Conservation (phyloP, 2,888 invertebrate species). For the Hemicrepidius hirtus region DNA sequence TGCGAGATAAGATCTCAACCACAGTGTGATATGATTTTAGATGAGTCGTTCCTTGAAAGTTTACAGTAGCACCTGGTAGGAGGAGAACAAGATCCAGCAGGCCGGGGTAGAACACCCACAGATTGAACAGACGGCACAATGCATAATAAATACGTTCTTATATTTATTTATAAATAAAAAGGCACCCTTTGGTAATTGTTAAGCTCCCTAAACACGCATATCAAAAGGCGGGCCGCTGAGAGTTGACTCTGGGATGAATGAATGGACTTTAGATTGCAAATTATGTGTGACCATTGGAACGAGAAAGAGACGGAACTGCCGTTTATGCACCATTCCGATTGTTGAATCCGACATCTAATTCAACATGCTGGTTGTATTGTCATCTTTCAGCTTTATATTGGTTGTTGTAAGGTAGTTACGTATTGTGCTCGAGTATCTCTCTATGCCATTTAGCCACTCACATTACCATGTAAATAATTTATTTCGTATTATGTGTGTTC, state of each 20-base stretch:
- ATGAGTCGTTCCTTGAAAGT: background rate
- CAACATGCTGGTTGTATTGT: constrained; percentile 53
- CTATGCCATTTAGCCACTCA: constrained; percentile 40
- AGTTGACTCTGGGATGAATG: constrained; percentile 50
- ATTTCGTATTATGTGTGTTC: constrained; percentile 37
- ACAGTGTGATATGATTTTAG: too few relatives aligned
- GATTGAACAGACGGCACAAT: constrained; percentile 48
- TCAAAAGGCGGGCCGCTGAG: constrained; percentile 53
- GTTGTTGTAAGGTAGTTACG: constrained; percentile 55
- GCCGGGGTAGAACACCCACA: constrained; percentile 30
- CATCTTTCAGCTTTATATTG: constrained; percentile 54
- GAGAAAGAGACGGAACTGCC: constrained; percentile 51
- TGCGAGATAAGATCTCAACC: too few relatives aligned
- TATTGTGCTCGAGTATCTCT: constrained; percentile 41
- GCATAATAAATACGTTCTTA: constrained; percentile 54
- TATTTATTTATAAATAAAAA: constrained; percentile 56
- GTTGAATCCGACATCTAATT: constrained; percentile 52
- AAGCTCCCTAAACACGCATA: constrained; percentile 58
- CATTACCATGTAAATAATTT: constrained; percentile 50
- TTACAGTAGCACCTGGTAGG: constrained; percentile 11
- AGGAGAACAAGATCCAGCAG: background rate
- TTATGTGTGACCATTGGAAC: constrained; percentile 59
- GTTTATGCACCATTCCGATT: constrained; percentile 52
- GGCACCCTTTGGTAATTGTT: constrained; percentile 55
- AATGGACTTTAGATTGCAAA: constrained; percentile 62